Evolutionary conservation across 1,140 invertebrate genomes (phyloP).

Genomic region (Aphaenogaster rudis): DNA sequence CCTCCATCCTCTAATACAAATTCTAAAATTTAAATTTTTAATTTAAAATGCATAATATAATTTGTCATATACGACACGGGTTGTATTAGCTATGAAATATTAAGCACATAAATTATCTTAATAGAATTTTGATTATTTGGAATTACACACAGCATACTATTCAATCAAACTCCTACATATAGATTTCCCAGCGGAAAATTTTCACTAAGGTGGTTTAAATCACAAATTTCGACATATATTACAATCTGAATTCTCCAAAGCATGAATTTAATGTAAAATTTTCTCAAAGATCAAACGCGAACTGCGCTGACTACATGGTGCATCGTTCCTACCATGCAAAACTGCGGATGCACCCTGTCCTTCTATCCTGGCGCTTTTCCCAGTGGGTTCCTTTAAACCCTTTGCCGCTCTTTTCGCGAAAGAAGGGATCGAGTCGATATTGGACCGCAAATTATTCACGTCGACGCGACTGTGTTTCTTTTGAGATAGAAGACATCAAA

Average conservation of each 20-base stretch:
- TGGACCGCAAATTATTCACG: conserved; percentile 68
- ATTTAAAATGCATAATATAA: not conserved
- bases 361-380: conserved; percentile 31
- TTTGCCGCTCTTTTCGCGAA: conserved; percentile 54
- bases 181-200: conserved; percentile 21
- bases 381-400: conserved; percentile 48
- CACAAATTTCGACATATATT: conserved; percentile 24
- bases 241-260: conserved; percentile 7
- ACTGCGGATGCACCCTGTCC: conserved; percentile 45
- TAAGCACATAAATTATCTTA: not conserved
- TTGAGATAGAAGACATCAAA: conserved; percentile 62
- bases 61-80: not conserved
- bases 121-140: conserved; percentile 7
- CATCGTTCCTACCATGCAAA: conserved; percentile 43
- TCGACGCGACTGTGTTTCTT: conserved; percentile 62
- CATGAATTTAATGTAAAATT: conserved; percentile 54
- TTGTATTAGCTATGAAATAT: not conserved
- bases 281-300: conserved; percentile 56
- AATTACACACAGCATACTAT: not conserved
- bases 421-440: conserved; percentile 64
- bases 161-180: not conserved
- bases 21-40: not conserved
- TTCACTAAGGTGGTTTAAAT: conserved; percentile 30
- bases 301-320: conserved; percentile 11
- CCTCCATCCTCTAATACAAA: not conserved